A percentile compares a stretch with the other conserved stretches of the same genome.
These are phyloP conservation scores for Morinoia aosen DNA, from an alignment of 2,888 invertebrate genomes.

Conservation along the genomic window DNA sequence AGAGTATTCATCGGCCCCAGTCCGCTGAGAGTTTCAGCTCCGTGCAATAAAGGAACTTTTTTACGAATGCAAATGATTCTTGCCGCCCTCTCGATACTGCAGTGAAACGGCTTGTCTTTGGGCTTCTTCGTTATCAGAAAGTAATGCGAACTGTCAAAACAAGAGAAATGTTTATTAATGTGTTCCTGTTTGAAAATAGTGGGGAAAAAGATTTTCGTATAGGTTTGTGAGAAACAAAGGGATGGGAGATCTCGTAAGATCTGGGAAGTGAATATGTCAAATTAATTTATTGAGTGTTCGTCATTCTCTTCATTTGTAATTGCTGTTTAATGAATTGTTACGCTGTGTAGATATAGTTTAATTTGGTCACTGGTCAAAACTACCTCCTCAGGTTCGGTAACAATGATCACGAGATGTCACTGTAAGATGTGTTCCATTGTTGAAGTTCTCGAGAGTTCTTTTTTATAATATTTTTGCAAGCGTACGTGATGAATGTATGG, in stretches of 20 bases:
- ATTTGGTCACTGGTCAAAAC: neutral
- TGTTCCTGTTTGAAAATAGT: neutral
- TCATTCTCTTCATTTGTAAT: neutral
- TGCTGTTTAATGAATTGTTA: neutral
- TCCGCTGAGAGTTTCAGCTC: neutral
- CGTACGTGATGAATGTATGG: too few species aligned
- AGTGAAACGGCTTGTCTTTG: neutral
- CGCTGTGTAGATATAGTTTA: neutral
- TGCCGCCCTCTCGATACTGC: too few species aligned
- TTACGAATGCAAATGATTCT: neutral
- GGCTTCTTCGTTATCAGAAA: neutral
- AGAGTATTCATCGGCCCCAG: neutral
- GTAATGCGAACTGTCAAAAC: neutral
- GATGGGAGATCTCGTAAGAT: neutral
- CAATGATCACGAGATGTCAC: neutral
- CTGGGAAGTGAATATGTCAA: neutral
- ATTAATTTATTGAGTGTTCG: neutral
- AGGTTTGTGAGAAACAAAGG: neutral
- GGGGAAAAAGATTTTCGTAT: neutral
- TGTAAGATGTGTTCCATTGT: too few species aligned
- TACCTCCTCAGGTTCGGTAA: neutral
- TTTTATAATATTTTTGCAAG: too few species aligned
- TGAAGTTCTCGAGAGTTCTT: too few species aligned
- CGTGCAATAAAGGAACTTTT: neutral
- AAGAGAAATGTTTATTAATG: neutral